phyloP scores from a whole-genome alignment of 2,113 vertebrate species.

The Pitta sordida region DNA sequence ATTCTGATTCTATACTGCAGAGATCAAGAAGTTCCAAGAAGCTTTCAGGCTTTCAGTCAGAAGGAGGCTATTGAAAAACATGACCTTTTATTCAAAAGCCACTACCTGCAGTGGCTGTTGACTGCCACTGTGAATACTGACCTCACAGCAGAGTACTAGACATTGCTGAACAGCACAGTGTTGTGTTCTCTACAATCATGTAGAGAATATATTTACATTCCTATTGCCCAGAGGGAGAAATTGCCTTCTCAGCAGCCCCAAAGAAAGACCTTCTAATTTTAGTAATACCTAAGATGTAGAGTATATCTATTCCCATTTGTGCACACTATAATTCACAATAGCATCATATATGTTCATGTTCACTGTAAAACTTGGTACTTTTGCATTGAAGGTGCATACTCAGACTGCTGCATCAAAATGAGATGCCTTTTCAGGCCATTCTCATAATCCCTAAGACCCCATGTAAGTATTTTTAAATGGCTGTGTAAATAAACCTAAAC shows the following conservation, averaged over 20 bases:
- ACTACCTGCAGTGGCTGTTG: conserved; percentile 62
- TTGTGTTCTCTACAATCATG: background rate
- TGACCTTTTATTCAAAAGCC: conserved; percentile 67
- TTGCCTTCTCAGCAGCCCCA: background rate
- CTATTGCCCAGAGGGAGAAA: background rate
- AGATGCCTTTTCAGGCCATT: background rate
- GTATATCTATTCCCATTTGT: background rate
- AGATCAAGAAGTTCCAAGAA: conserved; percentile 54
- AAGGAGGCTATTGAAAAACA: conserved; percentile 60
- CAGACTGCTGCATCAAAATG: background rate
- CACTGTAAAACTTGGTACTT: background rate
- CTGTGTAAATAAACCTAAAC: background rate
- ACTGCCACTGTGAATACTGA: conserved; percentile 55
- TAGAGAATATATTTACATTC: conserved; percentile 45
- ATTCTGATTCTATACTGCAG: conserved; percentile 32
- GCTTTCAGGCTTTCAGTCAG: conserved; percentile 58
- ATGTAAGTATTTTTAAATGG: background rate
- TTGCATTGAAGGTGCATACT: background rate
- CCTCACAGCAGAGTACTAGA: conserved; percentile 43
- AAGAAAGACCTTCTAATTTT: conserved; percentile 8
- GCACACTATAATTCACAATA: background rate
- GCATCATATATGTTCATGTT: background rate
- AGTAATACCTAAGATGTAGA: background rate
- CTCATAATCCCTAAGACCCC: background rate
- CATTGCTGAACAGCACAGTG: conserved; percentile 2